Evolutionary conservation across 2,797 vertebrate species (phyloP).

Genomic region (Gymnothorax reevesii): DNA sequence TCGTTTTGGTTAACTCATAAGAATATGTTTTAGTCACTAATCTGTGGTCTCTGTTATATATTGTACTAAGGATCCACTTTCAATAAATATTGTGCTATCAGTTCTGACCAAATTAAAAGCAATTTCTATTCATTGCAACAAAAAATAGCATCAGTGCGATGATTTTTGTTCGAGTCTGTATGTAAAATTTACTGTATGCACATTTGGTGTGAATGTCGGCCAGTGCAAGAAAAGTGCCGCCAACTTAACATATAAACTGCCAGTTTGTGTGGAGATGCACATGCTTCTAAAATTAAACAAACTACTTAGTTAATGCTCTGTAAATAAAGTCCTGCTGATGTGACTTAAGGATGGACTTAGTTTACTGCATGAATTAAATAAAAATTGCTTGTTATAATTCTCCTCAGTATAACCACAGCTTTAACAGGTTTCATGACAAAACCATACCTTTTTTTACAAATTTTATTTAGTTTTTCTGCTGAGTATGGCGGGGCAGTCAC

Average conservation of each 20-base stretch:
- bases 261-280: background rate
- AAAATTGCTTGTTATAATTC: background rate
- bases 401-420: background rate
- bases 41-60: slow-evolving; percentile 1
- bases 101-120: slow-evolving; percentile 20
- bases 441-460: too few relatives aligned
- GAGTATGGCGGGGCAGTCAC: background rate
- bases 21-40: background rate
- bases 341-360: background rate
- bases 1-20: slow-evolving; percentile 15
- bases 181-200: background rate
- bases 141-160: background rate
- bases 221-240: too few relatives aligned
- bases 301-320: background rate
- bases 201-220: background rate
- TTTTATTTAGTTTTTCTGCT: too few relatives aligned
- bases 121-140: slow-evolving; percentile 12
- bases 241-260: background rate
- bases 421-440: too few relatives aligned
- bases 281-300: background rate
- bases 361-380: background rate
- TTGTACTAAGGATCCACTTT: slow-evolving; percentile 14
- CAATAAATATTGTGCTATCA: slow-evolving; percentile 20
- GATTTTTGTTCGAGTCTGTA: background rate
- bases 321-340: background rate